Base-by-base conservation (phyloP, 2,888 invertebrate species). In the Drosophila prostipennis region DNA sequence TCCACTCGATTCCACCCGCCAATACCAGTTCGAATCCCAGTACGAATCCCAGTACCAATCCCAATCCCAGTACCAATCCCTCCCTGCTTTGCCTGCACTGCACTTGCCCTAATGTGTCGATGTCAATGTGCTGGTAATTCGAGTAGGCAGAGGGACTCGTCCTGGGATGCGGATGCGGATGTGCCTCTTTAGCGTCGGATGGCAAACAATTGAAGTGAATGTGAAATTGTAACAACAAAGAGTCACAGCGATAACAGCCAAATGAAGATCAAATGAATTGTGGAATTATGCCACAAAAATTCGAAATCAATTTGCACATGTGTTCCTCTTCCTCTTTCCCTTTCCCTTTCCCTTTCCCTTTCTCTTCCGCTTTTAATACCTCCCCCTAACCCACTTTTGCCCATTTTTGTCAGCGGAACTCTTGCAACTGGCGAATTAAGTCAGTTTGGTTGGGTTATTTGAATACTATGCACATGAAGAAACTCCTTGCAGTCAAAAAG, bases 251-350 rank as follows among this genome's bases (percentile, higher is more conserved):
- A 70, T 53, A 65, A 69, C 64, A 55, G 23, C 42, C 55, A 53
- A 65, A 65, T 73, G 77, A 69, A 74, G 77, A 80, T 79, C 78
- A 77, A 86, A 85, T 80, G 80, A 87, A 89, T 83, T 79, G 78
- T 79, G 75, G 80, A 85, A 89, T 87, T 87, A 78, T 87, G 87
- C 87, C 89, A 80, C 87, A 88, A 80, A 76, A 83, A 89, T 89
- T 84, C 79, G 79, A 90, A 90, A 90, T 89, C 90, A 90, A 90
- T 91, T 90, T 90, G 87, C 67, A 52, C 81, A 83, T 84, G 82
- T 81, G 82, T 72, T 65, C 43, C 53, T 26, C 14, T 42, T 42
- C 10, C 42, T 6, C 19, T 16, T 11, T 11, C 26, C 5, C 40
- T 14, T 14, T 8, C 3, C 39, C 39, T 16, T 10, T 11, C 23